Conservation (phyloP, 2,888 invertebrate genomes). For the Pristionchus arcanus region DNA sequence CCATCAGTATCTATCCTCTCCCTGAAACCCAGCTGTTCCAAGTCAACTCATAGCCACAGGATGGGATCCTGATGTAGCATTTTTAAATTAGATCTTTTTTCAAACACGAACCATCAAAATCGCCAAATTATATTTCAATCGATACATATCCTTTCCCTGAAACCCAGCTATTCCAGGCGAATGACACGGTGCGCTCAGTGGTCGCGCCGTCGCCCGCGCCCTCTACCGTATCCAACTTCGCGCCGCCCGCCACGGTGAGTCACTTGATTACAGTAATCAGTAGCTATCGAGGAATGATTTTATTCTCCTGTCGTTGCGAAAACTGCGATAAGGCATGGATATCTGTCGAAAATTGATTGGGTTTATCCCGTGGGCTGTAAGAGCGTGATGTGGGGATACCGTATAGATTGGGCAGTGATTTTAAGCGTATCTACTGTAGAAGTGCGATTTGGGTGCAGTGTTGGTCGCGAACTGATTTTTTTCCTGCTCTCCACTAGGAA, state of each 20-base stretch:
- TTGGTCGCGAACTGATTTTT: neutral
- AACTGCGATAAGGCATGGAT: neutral
- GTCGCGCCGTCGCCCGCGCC: constrained; percentile 40
- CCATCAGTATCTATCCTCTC: neutral
- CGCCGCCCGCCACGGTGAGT: constrained; percentile 23
- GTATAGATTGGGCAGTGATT: too few species aligned
- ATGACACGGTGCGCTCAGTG: constrained; percentile 42
- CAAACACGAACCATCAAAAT: too few species aligned
- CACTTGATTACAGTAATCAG: neutral
- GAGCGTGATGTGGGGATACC: too few species aligned
- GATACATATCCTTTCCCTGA: neutral
- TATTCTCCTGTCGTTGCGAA: neutral
- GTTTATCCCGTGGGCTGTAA: neutral
- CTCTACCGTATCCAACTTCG: constrained; percentile 36
- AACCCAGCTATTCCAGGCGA: neutral
- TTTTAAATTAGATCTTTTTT: too few species aligned
- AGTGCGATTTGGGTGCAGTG: neutral
- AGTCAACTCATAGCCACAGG: neutral
- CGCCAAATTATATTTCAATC: too few species aligned
- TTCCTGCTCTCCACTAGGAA: neutral
- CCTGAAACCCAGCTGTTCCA: neutral
- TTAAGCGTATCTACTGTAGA: too few species aligned
- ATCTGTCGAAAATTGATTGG: neutral
- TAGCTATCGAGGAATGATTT: neutral
- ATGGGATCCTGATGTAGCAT: too few species aligned